Base-by-base conservation (phyloP, 2,888 invertebrate species). In the Drosophila monieri region DNA sequence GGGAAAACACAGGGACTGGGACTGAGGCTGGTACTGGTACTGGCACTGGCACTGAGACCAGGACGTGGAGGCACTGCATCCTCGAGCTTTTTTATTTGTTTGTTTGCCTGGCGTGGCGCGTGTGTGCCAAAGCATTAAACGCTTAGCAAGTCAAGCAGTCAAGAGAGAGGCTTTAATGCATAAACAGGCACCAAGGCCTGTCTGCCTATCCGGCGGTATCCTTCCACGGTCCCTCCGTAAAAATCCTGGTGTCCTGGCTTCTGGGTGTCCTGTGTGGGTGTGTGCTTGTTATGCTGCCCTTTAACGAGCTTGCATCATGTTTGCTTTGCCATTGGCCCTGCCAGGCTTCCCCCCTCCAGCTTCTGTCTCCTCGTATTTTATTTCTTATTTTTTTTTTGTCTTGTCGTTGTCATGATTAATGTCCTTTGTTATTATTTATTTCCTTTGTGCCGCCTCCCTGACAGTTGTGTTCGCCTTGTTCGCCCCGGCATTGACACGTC, bases 391-490 rank as follows among this genome's bases (percentile, higher is more conserved):
- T 41, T 41, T 41, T 41, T 18, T 15, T 47, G 59, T 59, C 72
- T 70, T 80, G 83, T 85, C 85, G 85, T 74, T 85, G 85, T 78
- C 80, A 79, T 79, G 88, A 85, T 85, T 85, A 85, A 85, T 87
- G 80, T 80, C 69, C 77, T 78, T 78, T 80, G 61, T 83, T 85
- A 76, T 87, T 83, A 85, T 83, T 80, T 85, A 77, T 85, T 85
- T 83, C 61, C 85, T 80, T 77, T 83, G 72, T 78, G 59, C 70
- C 62, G 57, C 70, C 60, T 47, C 70, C 65, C 76, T 79, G 80
- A 74, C 81, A 81, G 77, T 76, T 77, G 44, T 37, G 39, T 41
- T 58, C 57, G 62, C 55, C 65, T 43, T 62, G 66, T 51, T 58
- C 27, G 64, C 65, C 62, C 43, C 59, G 57, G 66, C 73, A 80